These are phyloP conservation scores for Gadus macrocephalus DNA, from an alignment of 2,113 vertebrate genomes.

Conservation along the genomic window DNA sequence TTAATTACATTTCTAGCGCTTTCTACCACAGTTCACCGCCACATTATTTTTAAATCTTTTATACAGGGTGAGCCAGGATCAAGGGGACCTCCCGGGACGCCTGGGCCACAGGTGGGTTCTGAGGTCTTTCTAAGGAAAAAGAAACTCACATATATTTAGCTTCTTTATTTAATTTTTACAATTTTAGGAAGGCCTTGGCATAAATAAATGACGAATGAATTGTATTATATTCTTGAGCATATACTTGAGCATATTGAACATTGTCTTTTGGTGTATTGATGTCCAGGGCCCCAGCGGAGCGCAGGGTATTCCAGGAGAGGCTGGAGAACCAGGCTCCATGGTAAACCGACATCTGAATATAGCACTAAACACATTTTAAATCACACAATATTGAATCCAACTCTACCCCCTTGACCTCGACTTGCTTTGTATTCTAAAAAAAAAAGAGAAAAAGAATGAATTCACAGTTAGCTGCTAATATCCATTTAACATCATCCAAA, in stretches of 20 bases:
- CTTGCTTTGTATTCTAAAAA: too few species aligned
- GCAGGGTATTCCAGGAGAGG: conserved; percentile 85
- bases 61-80: conserved; percentile 87
- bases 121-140: background rate
- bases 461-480: too few species aligned
- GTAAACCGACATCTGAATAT: conserved; percentile 61
- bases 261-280: background rate
- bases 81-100: conserved; percentile 82
- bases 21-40: background rate
- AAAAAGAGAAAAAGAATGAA: too few species aligned
- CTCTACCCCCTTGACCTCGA: too few species aligned
- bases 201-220: background rate
- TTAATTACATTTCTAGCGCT: too few species aligned
- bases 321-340: conserved; percentile 86
- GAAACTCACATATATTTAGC: background rate
- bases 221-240: background rate
- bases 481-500: too few species aligned
- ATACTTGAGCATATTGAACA: background rate
- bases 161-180: background rate
- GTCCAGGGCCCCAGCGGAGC: conserved; percentile 83
- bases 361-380: background rate
- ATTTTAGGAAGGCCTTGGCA: background rate
- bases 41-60: background rate
- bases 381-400: background rate
- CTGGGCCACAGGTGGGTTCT: conserved; percentile 78